These are phyloP conservation scores for Nomia melanderi DNA, from an alignment of 1,140 invertebrate species.

Conservation along the genomic window DNA sequence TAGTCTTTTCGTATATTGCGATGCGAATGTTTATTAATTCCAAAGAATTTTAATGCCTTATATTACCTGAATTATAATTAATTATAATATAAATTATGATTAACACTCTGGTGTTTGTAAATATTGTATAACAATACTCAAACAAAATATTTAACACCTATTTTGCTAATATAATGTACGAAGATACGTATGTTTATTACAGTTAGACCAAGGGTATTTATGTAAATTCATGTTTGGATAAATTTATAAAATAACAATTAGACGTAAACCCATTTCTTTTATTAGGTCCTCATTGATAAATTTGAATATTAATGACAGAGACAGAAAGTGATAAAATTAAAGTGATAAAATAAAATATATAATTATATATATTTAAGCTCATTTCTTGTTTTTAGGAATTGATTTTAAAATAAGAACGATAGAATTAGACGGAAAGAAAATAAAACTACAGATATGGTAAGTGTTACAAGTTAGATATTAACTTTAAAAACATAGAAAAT, in stretches of 20 bases:
- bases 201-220: not conserved
- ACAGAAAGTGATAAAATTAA: not conserved
- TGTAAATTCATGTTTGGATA: not conserved
- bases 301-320: not conserved
- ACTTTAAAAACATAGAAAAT: not conserved
- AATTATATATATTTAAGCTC: not conserved
- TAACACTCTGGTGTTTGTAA: too few species aligned
- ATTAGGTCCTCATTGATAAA: not conserved
- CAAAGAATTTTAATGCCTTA: too few species aligned
- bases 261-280: too few species aligned
- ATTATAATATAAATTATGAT: too few species aligned
- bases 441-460: slow-evolving; percentile 99
- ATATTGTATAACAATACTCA: too few species aligned
- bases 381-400: slow-evolving; percentile 88
- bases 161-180: not conserved
- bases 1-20: not conserved
- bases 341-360: not conserved
- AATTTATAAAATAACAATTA: not conserved
- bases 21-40: not conserved
- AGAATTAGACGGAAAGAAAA: slow-evolving; percentile 98
- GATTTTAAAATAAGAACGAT: slow-evolving; percentile 99
- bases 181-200: not conserved
- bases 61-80: too few species aligned
- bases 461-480: slow-evolving; percentile 52
- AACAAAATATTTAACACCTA: too few species aligned